These are phyloP conservation scores for Arrhamphus sclerolepis DNA, from an alignment of 2,797 vertebrate genomes.

Conservation along the genomic window DNA sequence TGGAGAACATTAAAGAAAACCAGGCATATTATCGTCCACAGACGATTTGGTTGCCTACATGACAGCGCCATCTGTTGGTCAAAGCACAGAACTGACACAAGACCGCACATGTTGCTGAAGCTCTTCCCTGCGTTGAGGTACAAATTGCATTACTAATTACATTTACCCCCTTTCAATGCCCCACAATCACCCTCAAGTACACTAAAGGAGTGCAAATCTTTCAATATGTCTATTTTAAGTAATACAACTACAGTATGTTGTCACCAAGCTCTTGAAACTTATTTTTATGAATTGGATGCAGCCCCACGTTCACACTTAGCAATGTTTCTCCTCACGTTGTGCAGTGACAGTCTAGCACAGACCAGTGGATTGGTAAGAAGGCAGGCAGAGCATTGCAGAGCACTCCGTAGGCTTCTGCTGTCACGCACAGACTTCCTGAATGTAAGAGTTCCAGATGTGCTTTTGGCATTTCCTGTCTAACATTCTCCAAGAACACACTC, in stretches of 20 bases:
- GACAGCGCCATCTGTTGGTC: conserved; percentile 76
- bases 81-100: conserved; percentile 27
- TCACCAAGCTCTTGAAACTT: conserved; percentile 12
- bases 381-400: conserved; percentile 46
- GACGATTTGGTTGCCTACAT: conserved; percentile 38
- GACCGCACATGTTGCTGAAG: not conserved
- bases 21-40: conserved; percentile 34
- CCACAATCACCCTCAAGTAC: not conserved
- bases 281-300: conserved; percentile 12
- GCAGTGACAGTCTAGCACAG: conserved; percentile 41
- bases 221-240: not conserved
- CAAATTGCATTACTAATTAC: not conserved
- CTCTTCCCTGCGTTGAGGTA: not conserved
- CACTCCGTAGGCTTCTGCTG: conserved; percentile 65
- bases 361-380: conserved; percentile 42
- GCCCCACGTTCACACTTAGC: conserved; percentile 20
- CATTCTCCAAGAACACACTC: conserved; percentile 79
- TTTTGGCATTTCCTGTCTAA: conserved; percentile 80
- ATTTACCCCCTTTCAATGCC: not conserved
- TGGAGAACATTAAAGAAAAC: conserved; percentile 27
- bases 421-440: conserved; percentile 81
- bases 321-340: conserved; percentile 15
- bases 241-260: conserved; percentile 14
- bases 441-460: conserved; percentile 84
- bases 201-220: not conserved